Evolutionary conservation across 2,797 vertebrate genomes (phyloP).

Genomic region (Apogon talboti): DNA sequence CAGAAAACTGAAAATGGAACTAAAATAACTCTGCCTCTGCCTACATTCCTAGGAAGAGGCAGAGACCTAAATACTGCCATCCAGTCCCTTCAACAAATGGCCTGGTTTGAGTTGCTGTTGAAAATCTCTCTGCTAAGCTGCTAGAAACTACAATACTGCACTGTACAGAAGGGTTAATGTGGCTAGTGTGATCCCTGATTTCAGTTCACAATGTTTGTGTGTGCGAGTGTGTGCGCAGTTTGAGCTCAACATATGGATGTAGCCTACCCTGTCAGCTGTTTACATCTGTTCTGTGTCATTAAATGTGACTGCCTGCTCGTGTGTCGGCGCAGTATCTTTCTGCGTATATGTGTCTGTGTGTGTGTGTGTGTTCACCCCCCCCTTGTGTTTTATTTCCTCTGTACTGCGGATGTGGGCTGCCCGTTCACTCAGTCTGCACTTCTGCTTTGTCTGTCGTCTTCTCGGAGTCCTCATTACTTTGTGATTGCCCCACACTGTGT

Average conservation of each 20-base stretch:
- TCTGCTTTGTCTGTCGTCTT: conserved; percentile 63
- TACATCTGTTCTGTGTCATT: conserved; percentile 61
- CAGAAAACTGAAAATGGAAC: neutral
- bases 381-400: conserved; percentile 67
- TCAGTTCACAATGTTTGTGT: neutral
- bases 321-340: conserved; percentile 8
- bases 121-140: conserved; percentile 16
- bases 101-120: conserved; percentile 9
- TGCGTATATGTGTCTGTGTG: conserved; percentile 7
- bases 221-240: neutral
- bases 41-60: neutral
- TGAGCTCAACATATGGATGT: conserved; percentile 25
- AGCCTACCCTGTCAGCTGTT: conserved; percentile 50
- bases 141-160: conserved; percentile 5
- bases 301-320: conserved; percentile 22
- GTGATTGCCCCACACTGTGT: conserved; percentile 31
- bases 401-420: conserved; percentile 81
- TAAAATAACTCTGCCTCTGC: too few species aligned
- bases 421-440: conserved; percentile 54
- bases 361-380: conserved; percentile 25
- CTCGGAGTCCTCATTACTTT: conserved; percentile 10
- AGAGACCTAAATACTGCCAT: neutral
- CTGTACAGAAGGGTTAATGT: neutral
- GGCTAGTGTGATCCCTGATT: conserved; percentile 10
- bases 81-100: conserved; percentile 4